Evolutionary conservation across 2,797 vertebrate genomes (phyloP).

Genomic region (Enteromius paludinosus): DNA sequence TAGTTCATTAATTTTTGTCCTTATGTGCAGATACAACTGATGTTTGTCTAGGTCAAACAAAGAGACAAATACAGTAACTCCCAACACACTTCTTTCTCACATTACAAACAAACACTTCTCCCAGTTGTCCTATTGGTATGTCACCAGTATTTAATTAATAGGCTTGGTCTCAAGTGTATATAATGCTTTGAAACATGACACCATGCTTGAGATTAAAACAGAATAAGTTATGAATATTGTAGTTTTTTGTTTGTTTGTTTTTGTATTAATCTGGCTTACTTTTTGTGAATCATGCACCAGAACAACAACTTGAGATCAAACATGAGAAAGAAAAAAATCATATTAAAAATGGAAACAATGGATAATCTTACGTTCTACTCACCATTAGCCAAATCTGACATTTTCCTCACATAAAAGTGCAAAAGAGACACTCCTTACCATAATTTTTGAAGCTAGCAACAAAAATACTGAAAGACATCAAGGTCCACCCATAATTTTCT

Average conservation of each 20-base stretch:
- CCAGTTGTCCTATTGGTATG: not conserved
- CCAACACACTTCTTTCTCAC: conserved; percentile 4
- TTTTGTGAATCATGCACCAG: not conserved
- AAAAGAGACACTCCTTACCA: conserved; percentile 43
- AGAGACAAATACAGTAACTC: not conserved
- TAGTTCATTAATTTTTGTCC: not conserved
- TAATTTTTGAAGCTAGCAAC: conserved; percentile 29
- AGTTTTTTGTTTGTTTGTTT: not conserved
- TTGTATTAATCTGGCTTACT: not conserved
- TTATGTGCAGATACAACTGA: not conserved
- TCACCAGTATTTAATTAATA: not conserved
- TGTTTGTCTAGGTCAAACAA: not conserved
- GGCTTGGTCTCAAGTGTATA: not conserved
- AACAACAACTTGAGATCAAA: not conserved
- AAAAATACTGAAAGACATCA: conserved; percentile 53
- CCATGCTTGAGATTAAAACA: not conserved
- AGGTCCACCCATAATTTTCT: conserved; percentile 46
- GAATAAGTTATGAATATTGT: not conserved
- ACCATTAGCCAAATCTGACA: conserved; percentile 60
- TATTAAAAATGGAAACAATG: not conserved
- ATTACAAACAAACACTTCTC: conserved; percentile 27
- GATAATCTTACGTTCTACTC: conserved; percentile 49
- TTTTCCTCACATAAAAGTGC: conserved; percentile 37
- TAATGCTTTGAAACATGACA: conserved; percentile 23
- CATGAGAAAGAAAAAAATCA: not conserved